Evolutionary conservation across 2,113 vertebrate genomes (phyloP).

Genomic region (Caloenas nicobarica): DNA sequence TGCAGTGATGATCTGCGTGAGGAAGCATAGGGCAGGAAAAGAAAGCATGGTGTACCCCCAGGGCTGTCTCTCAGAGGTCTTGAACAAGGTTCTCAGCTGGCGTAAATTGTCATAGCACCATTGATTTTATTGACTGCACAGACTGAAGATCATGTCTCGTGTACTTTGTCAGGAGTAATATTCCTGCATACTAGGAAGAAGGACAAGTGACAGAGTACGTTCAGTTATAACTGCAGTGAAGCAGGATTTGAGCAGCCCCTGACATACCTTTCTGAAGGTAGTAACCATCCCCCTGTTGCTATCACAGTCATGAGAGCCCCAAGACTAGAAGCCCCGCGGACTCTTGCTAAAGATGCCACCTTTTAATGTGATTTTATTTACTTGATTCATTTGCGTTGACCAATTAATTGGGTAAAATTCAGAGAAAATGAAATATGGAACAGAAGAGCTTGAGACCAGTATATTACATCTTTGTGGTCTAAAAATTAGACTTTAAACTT

Average conservation of each 20-base stretch:
- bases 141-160: background rate
- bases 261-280: background rate
- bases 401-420: background rate
- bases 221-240: background rate
- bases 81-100: background rate
- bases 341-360: background rate
- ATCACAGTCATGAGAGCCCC: background rate
- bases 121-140: background rate
- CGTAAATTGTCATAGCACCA: background rate
- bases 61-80: background rate
- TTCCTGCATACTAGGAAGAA: background rate
- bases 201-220: background rate
- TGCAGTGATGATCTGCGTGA: background rate
- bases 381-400: background rate
- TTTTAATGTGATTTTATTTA: background rate
- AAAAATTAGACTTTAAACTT: background rate
- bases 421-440: background rate
- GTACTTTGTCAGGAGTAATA: background rate
- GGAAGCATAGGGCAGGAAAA: background rate
- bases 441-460: background rate
- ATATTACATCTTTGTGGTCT: background rate
- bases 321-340: background rate
- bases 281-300: background rate
- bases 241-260: background rate
- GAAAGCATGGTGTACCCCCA: fast-evolving